These are phyloP conservation scores for Polyploca ridens DNA, from an alignment of 2,888 invertebrate genomes.

Conservation along the genomic window DNA sequence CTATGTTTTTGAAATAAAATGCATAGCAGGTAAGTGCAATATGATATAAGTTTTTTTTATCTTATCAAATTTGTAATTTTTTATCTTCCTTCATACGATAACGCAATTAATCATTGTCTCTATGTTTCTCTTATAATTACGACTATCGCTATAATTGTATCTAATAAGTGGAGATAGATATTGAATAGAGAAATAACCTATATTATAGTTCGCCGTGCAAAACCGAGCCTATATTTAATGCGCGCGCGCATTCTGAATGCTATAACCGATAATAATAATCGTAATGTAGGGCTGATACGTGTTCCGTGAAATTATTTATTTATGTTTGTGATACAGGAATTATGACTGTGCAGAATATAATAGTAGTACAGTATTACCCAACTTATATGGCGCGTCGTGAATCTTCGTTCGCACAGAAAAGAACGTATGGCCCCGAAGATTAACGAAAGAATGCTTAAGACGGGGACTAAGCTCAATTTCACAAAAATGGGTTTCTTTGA, in stretches of 20 bases:
- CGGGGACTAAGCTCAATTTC: too few species aligned
- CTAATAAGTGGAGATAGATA: constrained; percentile 21
- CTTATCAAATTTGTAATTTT: not conserved
- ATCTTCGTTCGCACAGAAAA: too few species aligned
- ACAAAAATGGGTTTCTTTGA: too few species aligned
- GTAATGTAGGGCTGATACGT: constrained; percentile 3
- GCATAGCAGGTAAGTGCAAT: not conserved
- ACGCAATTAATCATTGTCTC: constrained; percentile 32
- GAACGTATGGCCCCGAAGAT: too few species aligned
- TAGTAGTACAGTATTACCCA: too few species aligned
- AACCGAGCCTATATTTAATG: constrained; percentile 32
- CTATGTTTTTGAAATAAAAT: not conserved
- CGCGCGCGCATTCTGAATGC: constrained; percentile 29
- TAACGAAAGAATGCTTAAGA: too few species aligned
- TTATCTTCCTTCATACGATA: not conserved
- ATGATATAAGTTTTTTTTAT: not conserved
- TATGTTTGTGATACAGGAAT: constrained; percentile 1
- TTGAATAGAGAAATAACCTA: constrained; percentile 5
- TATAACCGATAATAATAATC: constrained; percentile 22
- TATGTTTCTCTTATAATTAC: constrained; percentile 31
- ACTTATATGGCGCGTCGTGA: too few species aligned
- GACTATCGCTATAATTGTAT: constrained; percentile 29
- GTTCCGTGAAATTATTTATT: not conserved
- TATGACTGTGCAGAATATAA: not conserved
- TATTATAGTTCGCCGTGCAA: constrained; percentile 8